A percentile compares a stretch with the other conserved stretches of the same genome.
Conservation (phyloP, 2,113 vertebrate species). For the Emydocephalus ijimae region DNA sequence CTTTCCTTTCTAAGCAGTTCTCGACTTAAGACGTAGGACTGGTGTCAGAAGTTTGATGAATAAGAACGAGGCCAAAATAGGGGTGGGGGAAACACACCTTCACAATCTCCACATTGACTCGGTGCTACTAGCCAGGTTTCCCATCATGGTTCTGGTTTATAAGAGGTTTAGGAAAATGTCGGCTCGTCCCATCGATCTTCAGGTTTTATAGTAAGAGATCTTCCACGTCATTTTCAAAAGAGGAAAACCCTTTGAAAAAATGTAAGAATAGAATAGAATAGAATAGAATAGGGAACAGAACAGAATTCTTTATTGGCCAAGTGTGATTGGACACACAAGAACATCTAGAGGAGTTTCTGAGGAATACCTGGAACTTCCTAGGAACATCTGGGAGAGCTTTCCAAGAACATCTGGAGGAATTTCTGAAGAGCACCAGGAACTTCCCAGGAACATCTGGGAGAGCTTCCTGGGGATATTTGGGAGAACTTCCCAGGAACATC, state of each 20-base stretch:
- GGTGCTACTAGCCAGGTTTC: neutral
- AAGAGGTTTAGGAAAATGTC: neutral
- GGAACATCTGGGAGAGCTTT: too few species aligned
- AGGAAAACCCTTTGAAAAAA: neutral
- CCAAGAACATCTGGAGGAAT: neutral
- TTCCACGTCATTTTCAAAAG: constrained; percentile 5
- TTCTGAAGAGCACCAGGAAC: neutral
- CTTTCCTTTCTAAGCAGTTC: neutral
- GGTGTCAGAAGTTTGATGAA: neutral
- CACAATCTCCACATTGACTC: neutral
- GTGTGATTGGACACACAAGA: neutral
- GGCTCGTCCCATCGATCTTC: neutral
- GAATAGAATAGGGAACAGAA: too few species aligned
- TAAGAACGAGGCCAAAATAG: neutral
- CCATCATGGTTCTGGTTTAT: neutral
- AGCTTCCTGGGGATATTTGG: neutral
- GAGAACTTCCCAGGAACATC: neutral
- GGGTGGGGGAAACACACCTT: accelerated
- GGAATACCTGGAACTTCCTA: neutral
- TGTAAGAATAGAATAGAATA: neutral
- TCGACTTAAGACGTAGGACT: neutral
- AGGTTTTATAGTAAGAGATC: neutral
- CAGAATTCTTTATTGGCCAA: too few species aligned
- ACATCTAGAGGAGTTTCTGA: neutral
- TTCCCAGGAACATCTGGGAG: too few species aligned